phyloP scores from a whole-genome alignment of 2,888 invertebrate species.

The Troides aeacus region DNA sequence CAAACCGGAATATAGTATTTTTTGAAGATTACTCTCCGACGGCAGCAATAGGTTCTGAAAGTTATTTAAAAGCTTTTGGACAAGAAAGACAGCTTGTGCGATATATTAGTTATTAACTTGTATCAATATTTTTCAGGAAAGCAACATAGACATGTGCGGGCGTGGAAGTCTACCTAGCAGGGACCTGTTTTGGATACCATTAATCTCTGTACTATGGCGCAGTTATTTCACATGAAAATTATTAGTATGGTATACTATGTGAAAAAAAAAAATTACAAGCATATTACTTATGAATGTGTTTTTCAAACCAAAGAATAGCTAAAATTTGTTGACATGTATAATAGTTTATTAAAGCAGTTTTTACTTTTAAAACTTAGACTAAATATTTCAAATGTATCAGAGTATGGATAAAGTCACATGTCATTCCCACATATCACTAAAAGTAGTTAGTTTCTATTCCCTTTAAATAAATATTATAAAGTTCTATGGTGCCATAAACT shows the following conservation, averaged over 20 bases:
- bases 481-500: conserved; percentile 25
- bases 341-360: conserved; percentile 17
- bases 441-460: conserved; percentile 31
- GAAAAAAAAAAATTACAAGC: conserved; percentile 17
- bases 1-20: too few relatives aligned
- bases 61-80: too few relatives aligned
- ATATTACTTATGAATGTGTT: conserved; percentile 19
- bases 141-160: conserved; percentile 84
- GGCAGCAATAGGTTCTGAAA: too few relatives aligned
- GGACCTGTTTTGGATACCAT: conserved; percentile 43
- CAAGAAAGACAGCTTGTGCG: not conserved
- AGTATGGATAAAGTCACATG: conserved; percentile 30
- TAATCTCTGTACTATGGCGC: conserved; percentile 18
- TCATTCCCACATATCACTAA: conserved; percentile 33
- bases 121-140: conserved; percentile 74
- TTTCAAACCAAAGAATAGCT: conserved; percentile 4
- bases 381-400: conserved; percentile 1
- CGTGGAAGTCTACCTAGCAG: conserved; percentile 57
- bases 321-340: conserved; percentile 19
- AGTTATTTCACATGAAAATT: conserved; percentile 7
- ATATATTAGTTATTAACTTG: not conserved
- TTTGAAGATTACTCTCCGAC: too few relatives aligned
- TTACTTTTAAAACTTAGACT: conserved; percentile 15
- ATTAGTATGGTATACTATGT: conserved; percentile 2
- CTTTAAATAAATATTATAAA: conserved; percentile 29